A percentile compares a stretch with the other conserved stretches of the same genome.
Conservation (phyloP, 2,888 invertebrate species). For the Octonoba sinensis region DNA sequence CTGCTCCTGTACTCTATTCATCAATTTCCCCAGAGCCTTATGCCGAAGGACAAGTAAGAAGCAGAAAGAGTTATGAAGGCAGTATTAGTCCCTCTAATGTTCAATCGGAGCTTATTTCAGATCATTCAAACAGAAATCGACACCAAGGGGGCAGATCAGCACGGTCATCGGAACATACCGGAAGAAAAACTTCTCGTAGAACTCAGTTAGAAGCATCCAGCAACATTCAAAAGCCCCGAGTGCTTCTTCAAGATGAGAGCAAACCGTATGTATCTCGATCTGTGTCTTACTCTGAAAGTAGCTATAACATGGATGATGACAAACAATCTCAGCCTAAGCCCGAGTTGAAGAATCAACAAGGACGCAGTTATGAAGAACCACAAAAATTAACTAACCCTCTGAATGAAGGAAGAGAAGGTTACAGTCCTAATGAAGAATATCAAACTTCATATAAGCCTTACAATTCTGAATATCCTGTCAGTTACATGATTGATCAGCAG, state of each 20-base stretch:
- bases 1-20: too few species aligned
- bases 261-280: slow-evolving; percentile 18
- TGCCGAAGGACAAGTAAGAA: too few species aligned
- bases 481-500: slow-evolving; percentile 17
- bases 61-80: too few species aligned
- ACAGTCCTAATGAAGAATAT: slow-evolving; percentile 1
- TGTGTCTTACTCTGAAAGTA: slow-evolving; percentile 40
- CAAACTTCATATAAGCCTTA: slow-evolving; percentile 34
- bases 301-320: slow-evolving; percentile 17
- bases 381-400: slow-evolving; percentile 26
- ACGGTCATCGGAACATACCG: too few species aligned
- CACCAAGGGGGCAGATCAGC: too few species aligned
- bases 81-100: too few species aligned
- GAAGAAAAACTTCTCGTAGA: too few species aligned
- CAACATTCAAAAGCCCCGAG: not conserved
- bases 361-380: slow-evolving; percentile 1
- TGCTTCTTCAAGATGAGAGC: slow-evolving; percentile 4
- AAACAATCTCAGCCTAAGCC: not conserved
- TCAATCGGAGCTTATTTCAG: too few species aligned
- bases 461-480: slow-evolving; percentile 43
- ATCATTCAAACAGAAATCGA: too few species aligned
- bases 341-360: not conserved
- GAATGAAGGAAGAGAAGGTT: not conserved
- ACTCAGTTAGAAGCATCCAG: too few species aligned
- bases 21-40: too few species aligned